Percentiles rank a stretch among this genome's conserved stretches.
These are phyloP conservation scores for Ptilorrhoa leucosticta DNA, from an alignment of 2,113 vertebrate species.

Conservation along the genomic window DNA sequence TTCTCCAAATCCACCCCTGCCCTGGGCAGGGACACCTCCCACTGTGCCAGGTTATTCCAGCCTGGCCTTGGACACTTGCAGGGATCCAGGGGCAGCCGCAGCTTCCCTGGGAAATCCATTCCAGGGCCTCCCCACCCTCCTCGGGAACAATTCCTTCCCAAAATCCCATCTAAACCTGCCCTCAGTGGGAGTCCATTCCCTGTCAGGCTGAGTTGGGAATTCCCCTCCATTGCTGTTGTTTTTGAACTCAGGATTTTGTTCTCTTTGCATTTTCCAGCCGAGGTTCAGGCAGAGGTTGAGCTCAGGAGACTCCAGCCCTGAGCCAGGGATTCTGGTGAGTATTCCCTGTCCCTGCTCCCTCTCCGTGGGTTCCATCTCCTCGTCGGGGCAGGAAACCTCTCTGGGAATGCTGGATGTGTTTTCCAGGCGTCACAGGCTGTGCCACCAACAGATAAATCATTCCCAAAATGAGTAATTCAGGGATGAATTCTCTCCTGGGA, in stretches of 20 bases:
- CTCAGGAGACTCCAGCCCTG: background rate
- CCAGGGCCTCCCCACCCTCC: background rate
- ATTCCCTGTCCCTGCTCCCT: background rate
- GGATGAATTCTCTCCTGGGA: background rate
- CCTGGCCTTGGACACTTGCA: background rate
- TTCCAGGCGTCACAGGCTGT: background rate
- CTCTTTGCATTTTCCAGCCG: constrained; percentile 9
- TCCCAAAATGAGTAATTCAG: background rate
- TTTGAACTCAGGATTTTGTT: background rate
- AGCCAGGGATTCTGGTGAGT: background rate
- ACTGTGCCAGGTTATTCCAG: background rate
- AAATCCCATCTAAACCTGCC: background rate
- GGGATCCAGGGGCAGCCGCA: background rate
- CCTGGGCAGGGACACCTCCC: background rate
- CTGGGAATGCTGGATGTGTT: background rate
- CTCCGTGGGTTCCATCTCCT: background rate
- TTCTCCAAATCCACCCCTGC: background rate
- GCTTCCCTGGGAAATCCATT: background rate
- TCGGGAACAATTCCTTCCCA: background rate
- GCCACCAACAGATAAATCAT: background rate
- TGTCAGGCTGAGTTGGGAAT: background rate
- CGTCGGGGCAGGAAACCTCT: background rate
- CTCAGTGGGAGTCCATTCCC: background rate
- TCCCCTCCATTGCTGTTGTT: accelerated
- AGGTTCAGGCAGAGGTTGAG: background rate